Conservation (phyloP, 2,797 vertebrate genomes). For the Hypotaenidia okinawae region DNA sequence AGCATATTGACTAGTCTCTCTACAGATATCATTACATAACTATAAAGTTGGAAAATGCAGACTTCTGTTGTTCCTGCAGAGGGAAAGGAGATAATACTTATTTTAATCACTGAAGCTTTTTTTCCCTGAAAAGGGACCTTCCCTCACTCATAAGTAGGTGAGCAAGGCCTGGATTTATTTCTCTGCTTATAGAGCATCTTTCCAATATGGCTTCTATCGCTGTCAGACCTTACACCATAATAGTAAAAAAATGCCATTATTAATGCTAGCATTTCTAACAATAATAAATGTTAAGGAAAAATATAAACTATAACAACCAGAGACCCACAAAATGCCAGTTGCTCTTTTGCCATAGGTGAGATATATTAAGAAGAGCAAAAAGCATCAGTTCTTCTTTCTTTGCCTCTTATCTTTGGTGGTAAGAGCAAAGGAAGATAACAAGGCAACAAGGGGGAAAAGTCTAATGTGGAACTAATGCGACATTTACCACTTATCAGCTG, state of each 20-base stretch:
- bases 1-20: neutral
- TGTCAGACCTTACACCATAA: neutral
- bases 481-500: slow-evolving; percentile 56
- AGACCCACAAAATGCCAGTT: neutral
- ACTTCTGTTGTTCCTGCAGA: neutral
- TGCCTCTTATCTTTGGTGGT: neutral
- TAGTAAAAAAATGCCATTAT: neutral
- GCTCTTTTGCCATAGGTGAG: neutral
- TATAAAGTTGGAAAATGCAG: too few relatives aligned
- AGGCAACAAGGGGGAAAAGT: neutral
- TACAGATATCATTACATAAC: neutral
- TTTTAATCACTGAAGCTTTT: neutral
- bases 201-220: neutral
- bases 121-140: neutral
- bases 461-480: slow-evolving; percentile 55
- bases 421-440: slow-evolving; percentile 2
- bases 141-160: neutral
- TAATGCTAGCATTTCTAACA: neutral
- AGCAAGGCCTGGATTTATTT: neutral
- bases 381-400: slow-evolving; percentile 9
- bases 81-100: neutral
- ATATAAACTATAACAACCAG: neutral
- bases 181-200: neutral
- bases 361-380: neutral
- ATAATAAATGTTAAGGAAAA: neutral